Evolutionary conservation across 2,888 invertebrate genomes (phyloP), one percentile per base, ranked within the genome.

Genomic region (Punctoribates punctum): DNA sequence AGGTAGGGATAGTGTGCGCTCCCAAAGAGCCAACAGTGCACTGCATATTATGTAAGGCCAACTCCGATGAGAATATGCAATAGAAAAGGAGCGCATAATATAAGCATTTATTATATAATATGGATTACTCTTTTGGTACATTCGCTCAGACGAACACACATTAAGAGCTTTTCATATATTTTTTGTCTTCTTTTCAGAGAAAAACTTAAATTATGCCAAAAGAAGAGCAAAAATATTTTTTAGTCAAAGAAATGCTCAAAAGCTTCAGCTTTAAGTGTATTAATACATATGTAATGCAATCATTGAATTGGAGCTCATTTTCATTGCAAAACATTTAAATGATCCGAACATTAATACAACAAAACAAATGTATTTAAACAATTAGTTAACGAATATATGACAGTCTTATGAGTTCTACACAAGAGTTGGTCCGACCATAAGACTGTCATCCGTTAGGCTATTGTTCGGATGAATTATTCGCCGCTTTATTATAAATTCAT

Each of bases 61-160:
- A 34, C 65, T 23, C 25, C 15, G 38, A 65, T 9, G 34, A 65
- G 65, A 65, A 17, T 27, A 34, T 27, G 27, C 34, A 11, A 34
- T 65, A 20, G 38, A 15, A 23, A 65, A 38, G 9, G 38, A 60
- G 60, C 34, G 65, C 17, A 65, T 65, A 65, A 65, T 65, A 65
- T 34, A 17, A 23, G 57, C 23, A 57, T 57, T 57, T 57, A 57
- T 57, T 57, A 57, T 25, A 42, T 42, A 42, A 42, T 42, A 23
- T 57, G 57, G 13, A 65, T 65, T 65, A 65, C 65, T 65, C 65
- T 65, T 65, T 65, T 34, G 65, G 65, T n/a, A 20, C 17, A 65
- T 65, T 65, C 57, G 25, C 20, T 25, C 6, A 57, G 25, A 57
- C 57, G 51, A 51, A 51, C 51, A 20, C 51, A 51, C 51, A 51